A percentile compares a stretch with the other conserved stretches of the same genome.
These are phyloP conservation scores for Procambarus virginalis DNA, from an alignment of 1,140 invertebrate species.

Conservation along the genomic window DNA sequence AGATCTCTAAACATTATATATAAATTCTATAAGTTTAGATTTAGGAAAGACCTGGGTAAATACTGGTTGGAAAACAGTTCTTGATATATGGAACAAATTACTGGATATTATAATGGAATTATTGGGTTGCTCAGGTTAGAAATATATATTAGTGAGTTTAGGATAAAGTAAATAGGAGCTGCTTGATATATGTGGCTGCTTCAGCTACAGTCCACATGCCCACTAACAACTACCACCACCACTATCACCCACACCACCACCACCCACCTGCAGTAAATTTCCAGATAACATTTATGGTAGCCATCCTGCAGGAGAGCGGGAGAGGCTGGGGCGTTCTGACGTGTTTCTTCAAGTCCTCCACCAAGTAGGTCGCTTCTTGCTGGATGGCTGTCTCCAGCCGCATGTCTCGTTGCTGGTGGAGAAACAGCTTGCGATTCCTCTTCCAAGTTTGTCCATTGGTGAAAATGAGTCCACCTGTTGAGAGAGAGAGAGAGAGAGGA, in stretches of 20 bases:
- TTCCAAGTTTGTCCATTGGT: conserved; percentile 16
- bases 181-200: neutral
- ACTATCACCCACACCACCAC: no score
- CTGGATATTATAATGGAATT: neutral
- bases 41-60: no score
- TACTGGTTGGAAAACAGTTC: no score
- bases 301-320: neutral
- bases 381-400: conserved; percentile 9
- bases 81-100: no score
- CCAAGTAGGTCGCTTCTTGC: conserved; percentile 17
- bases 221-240: neutral
- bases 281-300: conserved; percentile 33
- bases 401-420: conserved; percentile 21
- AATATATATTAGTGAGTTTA: neutral
- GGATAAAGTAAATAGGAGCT: neutral
- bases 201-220: no score
- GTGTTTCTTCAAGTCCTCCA: conserved; percentile 21
- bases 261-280: conserved; percentile 10
- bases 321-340: neutral
- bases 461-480: neutral
- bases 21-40: neutral
- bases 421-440: neutral
- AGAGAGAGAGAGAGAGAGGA: no score
- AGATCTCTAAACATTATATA: neutral
- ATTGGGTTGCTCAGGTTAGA: neutral